Percentiles rank a stretch among this genome's conserved stretches.
Conservation (phyloP, 2,113 vertebrate species). For the Megaptera novaeangliae region DNA sequence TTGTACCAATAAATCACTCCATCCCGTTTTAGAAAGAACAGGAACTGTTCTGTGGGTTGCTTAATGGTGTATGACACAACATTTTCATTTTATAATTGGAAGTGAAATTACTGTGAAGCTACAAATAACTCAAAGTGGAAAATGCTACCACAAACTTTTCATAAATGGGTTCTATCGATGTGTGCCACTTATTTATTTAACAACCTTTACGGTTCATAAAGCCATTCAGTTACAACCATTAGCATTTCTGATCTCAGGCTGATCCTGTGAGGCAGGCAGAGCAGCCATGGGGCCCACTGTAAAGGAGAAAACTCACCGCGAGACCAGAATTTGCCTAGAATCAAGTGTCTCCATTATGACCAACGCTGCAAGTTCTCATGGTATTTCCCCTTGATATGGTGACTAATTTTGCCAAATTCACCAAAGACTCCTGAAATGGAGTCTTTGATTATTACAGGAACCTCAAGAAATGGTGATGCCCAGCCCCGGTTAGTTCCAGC, state of each 20-base stretch:
- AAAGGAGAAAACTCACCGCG: background rate
- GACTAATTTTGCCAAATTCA: background rate
- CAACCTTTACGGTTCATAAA: background rate
- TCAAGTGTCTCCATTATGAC: background rate
- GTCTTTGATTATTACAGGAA: background rate
- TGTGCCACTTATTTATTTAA: background rate
- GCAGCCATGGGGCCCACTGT: background rate
- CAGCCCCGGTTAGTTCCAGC: background rate
- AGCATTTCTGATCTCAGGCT: background rate
- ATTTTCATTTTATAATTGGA: constrained; percentile 73
- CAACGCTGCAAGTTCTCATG: background rate
- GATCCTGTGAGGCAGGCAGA: background rate
- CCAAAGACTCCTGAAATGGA: background rate
- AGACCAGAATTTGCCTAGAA: background rate
- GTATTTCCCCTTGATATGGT: background rate
- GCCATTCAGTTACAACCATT: background rate
- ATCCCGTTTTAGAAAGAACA: constrained; percentile 51
- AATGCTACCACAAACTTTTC: constrained; percentile 51
- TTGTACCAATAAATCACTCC: background rate
- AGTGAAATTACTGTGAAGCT: constrained; percentile 52
- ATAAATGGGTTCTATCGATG: background rate
- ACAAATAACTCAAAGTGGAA: constrained; percentile 64
- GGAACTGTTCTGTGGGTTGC: constrained; percentile 62
- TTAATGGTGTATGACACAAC: constrained; percentile 68
- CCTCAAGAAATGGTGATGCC: background rate